Evolutionary conservation across 1,140 invertebrate genomes (phyloP).

Genomic region (Heliconius hewitsoni): DNA sequence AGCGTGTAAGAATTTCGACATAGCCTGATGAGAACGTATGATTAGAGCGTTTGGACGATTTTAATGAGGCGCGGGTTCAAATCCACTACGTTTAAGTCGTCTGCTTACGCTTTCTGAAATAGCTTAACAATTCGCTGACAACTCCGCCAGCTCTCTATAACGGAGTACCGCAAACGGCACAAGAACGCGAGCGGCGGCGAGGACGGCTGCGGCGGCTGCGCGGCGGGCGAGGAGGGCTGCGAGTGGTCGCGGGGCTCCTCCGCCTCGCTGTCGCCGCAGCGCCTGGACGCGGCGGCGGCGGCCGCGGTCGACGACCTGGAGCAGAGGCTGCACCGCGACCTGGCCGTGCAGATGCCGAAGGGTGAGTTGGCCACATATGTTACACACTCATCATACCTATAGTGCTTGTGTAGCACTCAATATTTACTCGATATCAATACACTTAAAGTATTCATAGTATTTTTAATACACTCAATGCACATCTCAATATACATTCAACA

Average conservation of each 20-base stretch:
- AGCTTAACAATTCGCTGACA: not conserved
- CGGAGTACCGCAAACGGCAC: slow-evolving; percentile 75
- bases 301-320: slow-evolving; percentile 70
- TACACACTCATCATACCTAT: too few relatives aligned
- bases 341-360: slow-evolving; percentile 57
- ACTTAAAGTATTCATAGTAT: too few relatives aligned
- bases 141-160: slow-evolving; percentile 72
- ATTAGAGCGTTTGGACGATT: too few relatives aligned
- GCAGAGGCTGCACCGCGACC: slow-evolving; percentile 65
- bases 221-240: slow-evolving; percentile 37
- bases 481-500: too few relatives aligned
- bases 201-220: slow-evolving; percentile 41
- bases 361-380: slow-evolving; percentile 36
- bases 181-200: slow-evolving; percentile 47
- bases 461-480: too few relatives aligned
- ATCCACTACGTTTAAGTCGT: not conserved
- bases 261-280: slow-evolving; percentile 61
- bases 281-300: slow-evolving; percentile 63
- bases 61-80: not conserved
- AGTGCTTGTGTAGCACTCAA: too few relatives aligned
- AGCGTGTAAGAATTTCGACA: too few relatives aligned
- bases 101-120: too few relatives aligned
- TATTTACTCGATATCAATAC: too few relatives aligned
- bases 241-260: slow-evolving; percentile 56
- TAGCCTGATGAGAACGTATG: too few relatives aligned